Evolutionary conservation across 2,113 vertebrate species (phyloP).

Genomic region (Octodon degus): DNA sequence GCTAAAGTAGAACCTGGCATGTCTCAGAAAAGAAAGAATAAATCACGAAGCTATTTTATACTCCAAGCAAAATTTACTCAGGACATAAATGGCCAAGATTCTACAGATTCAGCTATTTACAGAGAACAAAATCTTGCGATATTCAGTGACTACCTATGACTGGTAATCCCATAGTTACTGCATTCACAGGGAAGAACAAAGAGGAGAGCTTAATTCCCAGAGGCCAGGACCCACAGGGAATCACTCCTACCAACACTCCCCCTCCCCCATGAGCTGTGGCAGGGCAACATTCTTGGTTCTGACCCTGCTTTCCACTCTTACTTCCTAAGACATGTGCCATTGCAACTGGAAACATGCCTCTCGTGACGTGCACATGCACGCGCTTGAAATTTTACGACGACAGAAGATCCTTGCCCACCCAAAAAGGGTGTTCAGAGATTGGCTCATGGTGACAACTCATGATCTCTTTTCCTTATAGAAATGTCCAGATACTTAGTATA

Average conservation of each 20-base stretch:
- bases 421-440: background rate
- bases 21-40: background rate
- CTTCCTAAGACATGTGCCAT: background rate
- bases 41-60: constrained; percentile 33
- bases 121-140: background rate
- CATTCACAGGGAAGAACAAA: background rate
- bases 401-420: background rate
- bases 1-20: background rate
- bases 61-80: background rate
- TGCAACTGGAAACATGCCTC: background rate
- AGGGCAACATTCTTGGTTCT: background rate
- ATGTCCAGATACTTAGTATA: background rate
- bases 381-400: background rate
- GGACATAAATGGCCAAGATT: constrained; percentile 28
- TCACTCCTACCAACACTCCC: background rate
- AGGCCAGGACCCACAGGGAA: background rate
- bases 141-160: background rate
- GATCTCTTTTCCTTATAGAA: constrained; percentile 10
- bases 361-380: background rate
- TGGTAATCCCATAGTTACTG: background rate
- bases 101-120: background rate
- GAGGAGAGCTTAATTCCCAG: background rate
- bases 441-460: background rate
- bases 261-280: background rate
- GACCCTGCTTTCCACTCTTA: background rate